Percentiles rank a stretch among this genome's conserved stretches.
phyloP scores from a whole-genome alignment of 2,113 vertebrate genomes.

The Neolamprologus ventralis region DNA sequence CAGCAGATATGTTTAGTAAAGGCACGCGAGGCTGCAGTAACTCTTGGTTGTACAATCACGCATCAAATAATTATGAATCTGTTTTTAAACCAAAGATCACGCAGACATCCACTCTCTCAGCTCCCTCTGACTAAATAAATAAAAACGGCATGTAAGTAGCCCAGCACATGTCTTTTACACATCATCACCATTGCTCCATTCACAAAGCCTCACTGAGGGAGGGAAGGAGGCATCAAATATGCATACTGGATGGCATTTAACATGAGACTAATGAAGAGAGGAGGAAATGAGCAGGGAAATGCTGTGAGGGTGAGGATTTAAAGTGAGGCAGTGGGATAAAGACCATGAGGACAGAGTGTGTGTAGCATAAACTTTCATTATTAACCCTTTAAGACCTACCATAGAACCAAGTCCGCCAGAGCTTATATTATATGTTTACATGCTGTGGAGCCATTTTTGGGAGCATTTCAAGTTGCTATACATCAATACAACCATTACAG shows the following conservation, averaged over 20 bases:
- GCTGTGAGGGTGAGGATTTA: background rate
- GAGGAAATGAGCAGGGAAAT: background rate
- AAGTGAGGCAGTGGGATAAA: background rate
- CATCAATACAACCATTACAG: no score
- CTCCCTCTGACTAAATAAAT: background rate
- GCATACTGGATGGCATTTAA: constrained; percentile 1
- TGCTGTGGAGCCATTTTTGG: no score
- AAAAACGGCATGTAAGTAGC: background rate
- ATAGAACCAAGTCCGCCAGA: no score
- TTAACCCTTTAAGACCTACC: no score
- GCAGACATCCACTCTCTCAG: background rate
- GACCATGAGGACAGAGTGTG: background rate
- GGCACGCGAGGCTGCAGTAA: background rate
- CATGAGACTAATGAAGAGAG: constrained; percentile 2
- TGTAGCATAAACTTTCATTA: background rate
- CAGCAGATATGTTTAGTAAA: background rate
- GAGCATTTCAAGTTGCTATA: no score
- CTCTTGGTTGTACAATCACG: background rate
- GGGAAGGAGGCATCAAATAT: constrained; percentile 31
- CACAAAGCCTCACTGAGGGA: background rate
- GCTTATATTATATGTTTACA: fast-evolving
- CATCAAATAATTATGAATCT: background rate
- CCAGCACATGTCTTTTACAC: background rate
- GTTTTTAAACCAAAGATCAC: background rate
- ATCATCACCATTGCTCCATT: constrained; percentile 25